Evolutionary conservation across 2,113 vertebrate species (phyloP), one percentile per base, ranked within the genome.

Genomic region (Callopanchax toddi): DNA sequence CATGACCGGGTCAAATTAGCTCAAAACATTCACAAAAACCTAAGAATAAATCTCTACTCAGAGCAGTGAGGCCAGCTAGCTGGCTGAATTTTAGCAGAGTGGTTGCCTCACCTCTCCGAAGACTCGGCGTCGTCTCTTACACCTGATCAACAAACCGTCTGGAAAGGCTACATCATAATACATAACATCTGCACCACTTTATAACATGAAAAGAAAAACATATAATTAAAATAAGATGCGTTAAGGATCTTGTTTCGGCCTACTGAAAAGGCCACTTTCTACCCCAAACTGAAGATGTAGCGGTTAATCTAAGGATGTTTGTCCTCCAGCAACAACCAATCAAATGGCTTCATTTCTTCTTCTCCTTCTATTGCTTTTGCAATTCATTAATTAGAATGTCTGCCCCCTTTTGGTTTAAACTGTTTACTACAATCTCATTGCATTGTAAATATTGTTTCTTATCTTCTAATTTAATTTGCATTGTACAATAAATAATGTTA

Each of bases 311-410:
- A 44, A 63, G 22, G 76, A 67, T 48, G 48, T 37, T 61, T 49
- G 79, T 85, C 75, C 79, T 78, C 74, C 66, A 73, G 73, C 62
- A 59, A 85, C 74, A 7, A 69, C 82, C 86, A 88, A 88, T 88
- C 74, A 74, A 0, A 77, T 1, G 0, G 10, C 63, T 23, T 11
- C 17, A 4, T 66, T 57, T 74, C 54, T 82, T 82, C 76, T 74
- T 74, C 72, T 5, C 82, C 82, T 76, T 76, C 73, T 2, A 1
- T 21, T 18, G 1, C 11, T 51, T 29, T 50, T 16, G 4, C 4
- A 2, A 17, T 1, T 29, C n/a, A 13, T 32, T 17, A 5, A 20
- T 2, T 18, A 1, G 1, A 2, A 32, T 18, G 3, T 32, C 2
- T 11, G 26, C 26, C 50, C 9, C 26, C 49, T 29, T 29, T 5